A percentile compares a stretch with the other conserved stretches of the same genome.
Conservation (phyloP, 2,113 vertebrate species). For the Psettodes erumei region DNA sequence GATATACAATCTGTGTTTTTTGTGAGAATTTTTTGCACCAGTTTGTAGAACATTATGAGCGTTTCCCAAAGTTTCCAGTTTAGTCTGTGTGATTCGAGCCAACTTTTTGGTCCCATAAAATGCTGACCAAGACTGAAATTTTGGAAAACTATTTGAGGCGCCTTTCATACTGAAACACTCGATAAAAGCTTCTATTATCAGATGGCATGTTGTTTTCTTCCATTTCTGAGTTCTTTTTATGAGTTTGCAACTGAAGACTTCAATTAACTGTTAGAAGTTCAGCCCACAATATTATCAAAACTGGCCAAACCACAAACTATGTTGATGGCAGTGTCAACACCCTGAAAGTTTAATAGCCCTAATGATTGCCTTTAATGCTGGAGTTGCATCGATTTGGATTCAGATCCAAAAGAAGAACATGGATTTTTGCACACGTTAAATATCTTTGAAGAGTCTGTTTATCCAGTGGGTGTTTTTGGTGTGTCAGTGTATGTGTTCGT, state of each 20-base stretch:
- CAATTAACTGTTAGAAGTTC: not conserved
- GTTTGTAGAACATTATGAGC: not conserved
- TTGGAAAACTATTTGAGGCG: too few species aligned
- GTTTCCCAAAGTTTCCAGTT: not conserved
- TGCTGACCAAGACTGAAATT: not conserved
- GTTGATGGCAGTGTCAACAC: not conserved
- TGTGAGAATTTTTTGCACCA: not conserved
- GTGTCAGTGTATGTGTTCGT: not conserved
- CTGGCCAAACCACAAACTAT: not conserved
- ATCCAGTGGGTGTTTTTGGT: not conserved
- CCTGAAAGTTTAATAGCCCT: not conserved
- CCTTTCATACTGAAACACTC: too few species aligned
- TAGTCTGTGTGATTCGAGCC: not conserved
- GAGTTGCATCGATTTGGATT: not conserved
- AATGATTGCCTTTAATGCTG: not conserved
- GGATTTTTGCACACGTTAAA: not conserved
- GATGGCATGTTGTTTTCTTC: not conserved
- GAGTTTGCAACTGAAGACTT: not conserved
- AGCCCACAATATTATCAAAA: not conserved
- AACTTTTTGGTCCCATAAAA: not conserved
- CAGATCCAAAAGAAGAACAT: constrained; percentile 13
- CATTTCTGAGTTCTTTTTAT: not conserved
- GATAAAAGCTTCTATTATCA: too few species aligned
- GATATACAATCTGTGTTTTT: not conserved
- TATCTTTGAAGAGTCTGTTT: constrained; percentile 15